phyloP scores from a whole-genome alignment of 2,797 vertebrate species.

The Podargus strigoides region DNA sequence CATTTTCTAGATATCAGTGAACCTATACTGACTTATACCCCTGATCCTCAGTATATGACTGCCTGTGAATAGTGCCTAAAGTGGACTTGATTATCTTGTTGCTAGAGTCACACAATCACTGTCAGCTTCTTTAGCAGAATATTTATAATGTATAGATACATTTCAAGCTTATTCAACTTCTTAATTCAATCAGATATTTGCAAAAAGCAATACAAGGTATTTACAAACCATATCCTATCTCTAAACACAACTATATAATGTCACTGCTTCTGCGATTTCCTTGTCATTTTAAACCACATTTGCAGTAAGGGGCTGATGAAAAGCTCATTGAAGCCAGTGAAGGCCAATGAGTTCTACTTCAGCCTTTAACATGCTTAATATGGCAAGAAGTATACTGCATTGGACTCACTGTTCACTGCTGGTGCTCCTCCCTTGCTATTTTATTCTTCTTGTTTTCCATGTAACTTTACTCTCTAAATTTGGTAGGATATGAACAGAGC shows the following conservation, averaged over 20 bases:
- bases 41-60: not conserved
- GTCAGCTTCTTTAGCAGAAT: not conserved
- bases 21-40: not conserved
- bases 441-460: not conserved
- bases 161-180: not conserved
- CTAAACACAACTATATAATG: not conserved
- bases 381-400: not conserved
- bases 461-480: not conserved
- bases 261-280: not conserved
- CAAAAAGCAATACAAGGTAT: not conserved
- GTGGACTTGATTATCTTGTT: not conserved
- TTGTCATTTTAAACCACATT: not conserved
- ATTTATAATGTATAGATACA: not conserved
- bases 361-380: not conserved
- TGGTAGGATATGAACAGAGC: not conserved
- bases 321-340: not conserved
- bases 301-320: not conserved
- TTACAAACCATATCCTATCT: not conserved
- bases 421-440: not conserved
- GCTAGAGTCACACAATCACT: not conserved
- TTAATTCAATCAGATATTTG: not conserved
- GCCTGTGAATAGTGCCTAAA: not conserved
- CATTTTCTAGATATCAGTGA: not conserved
- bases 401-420: not conserved
- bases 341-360: not conserved